phyloP scores from a whole-genome alignment of 2,797 vertebrate genomes.

The Danio aesculapii region DNA sequence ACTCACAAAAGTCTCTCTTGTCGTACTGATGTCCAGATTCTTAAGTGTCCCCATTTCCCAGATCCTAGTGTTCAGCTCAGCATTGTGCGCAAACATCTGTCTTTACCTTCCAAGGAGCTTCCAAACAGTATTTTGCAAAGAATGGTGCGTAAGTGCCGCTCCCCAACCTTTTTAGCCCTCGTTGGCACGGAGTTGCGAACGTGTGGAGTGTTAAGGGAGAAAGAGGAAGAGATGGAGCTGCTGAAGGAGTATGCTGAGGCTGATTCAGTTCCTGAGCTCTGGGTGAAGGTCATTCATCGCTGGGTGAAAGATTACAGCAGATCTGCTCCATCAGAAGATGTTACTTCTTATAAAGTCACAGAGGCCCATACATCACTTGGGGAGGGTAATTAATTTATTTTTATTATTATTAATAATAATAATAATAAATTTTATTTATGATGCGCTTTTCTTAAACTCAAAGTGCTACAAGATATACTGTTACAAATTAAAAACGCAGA shows the following conservation, averaged over 20 bases:
- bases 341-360: constrained; percentile 11
- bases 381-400: constrained; percentile 37
- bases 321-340: constrained; percentile 42
- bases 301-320: constrained; percentile 67
- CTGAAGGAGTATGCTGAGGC: constrained; percentile 61
- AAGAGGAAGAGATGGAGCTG: constrained; percentile 52
- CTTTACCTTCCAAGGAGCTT: constrained; percentile 31
- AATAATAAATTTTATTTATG: too few relatives aligned
- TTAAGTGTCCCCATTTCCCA: constrained; percentile 24
- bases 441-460: too few relatives aligned
- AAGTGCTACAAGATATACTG: too few relatives aligned
- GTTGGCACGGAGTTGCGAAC: constrained; percentile 64
- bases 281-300: constrained; percentile 61
- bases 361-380: background rate
- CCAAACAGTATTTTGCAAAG: constrained; percentile 42
- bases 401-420: too few relatives aligned
- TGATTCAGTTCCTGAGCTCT: constrained; percentile 64
- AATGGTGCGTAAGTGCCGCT: constrained; percentile 49
- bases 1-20: constrained; percentile 59
- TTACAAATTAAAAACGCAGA: too few relatives aligned
- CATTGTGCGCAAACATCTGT: constrained; percentile 56
- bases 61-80: constrained; percentile 43
- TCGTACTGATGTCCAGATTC: constrained; percentile 54
- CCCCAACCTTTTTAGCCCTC: constrained; percentile 60
- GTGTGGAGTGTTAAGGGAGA: constrained; percentile 40